These are phyloP conservation scores for Linnaemya vulpina DNA, from an alignment of 2,888 invertebrate species.

Conservation along the genomic window DNA sequence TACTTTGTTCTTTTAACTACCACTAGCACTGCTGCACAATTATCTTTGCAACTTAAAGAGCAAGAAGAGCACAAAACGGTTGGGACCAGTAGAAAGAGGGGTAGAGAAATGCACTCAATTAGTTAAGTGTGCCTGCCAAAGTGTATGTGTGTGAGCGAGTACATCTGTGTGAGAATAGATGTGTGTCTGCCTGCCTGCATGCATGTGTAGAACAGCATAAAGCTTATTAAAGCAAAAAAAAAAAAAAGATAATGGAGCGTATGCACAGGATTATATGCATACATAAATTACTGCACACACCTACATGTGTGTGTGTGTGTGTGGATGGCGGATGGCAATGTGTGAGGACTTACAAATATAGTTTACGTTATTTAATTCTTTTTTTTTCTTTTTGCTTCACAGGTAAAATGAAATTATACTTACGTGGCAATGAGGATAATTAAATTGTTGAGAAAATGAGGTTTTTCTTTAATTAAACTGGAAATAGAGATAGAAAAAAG, in stretches of 20 bases:
- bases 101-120: conserved; percentile 48
- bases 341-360: not conserved
- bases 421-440: conserved; percentile 61
- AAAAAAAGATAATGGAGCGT: conserved; percentile 49
- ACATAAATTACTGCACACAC: not conserved
- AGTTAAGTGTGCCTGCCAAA: conserved; percentile 30
- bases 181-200: not conserved
- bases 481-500: conserved; percentile 11
- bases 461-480: conserved; percentile 53
- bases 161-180: not conserved
- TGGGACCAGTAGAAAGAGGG: not conserved
- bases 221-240: conserved; percentile 32
- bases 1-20: conserved; percentile 42
- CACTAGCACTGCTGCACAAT: not conserved
- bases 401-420: conserved; percentile 65
- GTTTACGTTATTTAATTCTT: not conserved
- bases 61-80: not conserved
- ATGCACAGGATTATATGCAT: not conserved
- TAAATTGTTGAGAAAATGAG: conserved; percentile 49
- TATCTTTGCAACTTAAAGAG: not conserved
- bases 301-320: not conserved
- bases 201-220: not conserved
- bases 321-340: no score
- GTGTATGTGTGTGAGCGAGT: not conserved
- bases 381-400: not conserved